Base-by-base conservation (phyloP, 1,140 invertebrate species). In the Apis florea region DNA sequence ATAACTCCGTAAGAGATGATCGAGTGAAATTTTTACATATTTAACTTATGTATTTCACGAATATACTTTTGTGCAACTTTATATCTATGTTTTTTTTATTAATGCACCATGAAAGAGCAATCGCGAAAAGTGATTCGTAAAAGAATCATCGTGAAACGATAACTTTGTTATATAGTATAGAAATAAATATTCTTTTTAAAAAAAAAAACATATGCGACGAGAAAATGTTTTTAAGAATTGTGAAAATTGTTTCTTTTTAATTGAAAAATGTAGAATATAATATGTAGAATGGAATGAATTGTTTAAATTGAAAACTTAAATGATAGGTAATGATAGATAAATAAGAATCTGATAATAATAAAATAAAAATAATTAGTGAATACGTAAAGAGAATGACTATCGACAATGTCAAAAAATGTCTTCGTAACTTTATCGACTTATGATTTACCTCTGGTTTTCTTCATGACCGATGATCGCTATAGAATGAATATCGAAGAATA, bases 21-120 rank as follows among this genome's bases (percentile, higher is more conserved):
- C 54, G 54, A 70, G 59, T 78, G n/a, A 78, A 69, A 78, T 78
- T 59, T 78, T 70, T 67, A 8, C 74, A 64, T 56, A 47, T 8
- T 19, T 0, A 6, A 4, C 10, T 19, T 63, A 47, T 67, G 49
- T 67, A 67, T 54, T 10, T 8, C 10, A 15, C 12, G 17, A 68
- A 70, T 70, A 26, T 59, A 78, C 74, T n/a, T 47, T 9, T 24
- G 58, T 54, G 10, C 26, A 6, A 13, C 6, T n/a, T 13, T 56
- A 4, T n/a, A 6, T 54, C 8, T 11, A n/a, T 31, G 26, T 10
- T 12, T 21, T 24, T n/a, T n/a, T 21, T 21, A 4, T 13, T 10
- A 6, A 26, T 19, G 19, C 21, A 21, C 58, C 59, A 6, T 66
- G 49, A n/a, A 53, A 66, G 40, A 66, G 49, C 49, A 47, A 76